A percentile compares a stretch with the other conserved stretches of the same genome.
Conservation (phyloP, 2,888 invertebrate species). For the Pristionchus entomophagus region DNA sequence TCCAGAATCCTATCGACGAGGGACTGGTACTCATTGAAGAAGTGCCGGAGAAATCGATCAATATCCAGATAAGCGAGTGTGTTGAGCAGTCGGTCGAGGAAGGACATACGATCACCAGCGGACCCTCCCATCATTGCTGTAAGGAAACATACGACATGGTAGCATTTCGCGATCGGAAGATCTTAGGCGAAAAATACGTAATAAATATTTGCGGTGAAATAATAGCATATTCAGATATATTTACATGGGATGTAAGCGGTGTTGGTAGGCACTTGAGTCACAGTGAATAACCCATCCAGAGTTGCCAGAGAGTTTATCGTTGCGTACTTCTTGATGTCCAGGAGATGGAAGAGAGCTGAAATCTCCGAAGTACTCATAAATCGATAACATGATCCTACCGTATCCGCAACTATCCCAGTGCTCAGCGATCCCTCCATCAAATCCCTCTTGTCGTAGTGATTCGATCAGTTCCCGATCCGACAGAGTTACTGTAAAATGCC, state of each 20-base stretch:
- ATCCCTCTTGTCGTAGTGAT: not conserved
- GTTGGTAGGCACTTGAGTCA: not conserved
- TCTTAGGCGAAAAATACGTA: not conserved
- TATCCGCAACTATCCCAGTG: slow-evolving; percentile 22
- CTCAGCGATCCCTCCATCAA: not conserved
- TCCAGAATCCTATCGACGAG: not conserved
- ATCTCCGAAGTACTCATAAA: no score
- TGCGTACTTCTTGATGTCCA: slow-evolving; percentile 28
- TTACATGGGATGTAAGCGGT: slow-evolving; percentile 19
- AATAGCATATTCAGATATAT: no score
- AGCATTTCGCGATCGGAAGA: not conserved
- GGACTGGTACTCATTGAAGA: not conserved
- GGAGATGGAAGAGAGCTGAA: slow-evolving; percentile 6
- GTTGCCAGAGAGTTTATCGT: not conserved
- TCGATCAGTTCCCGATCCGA: slow-evolving; percentile 6
- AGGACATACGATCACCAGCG: slow-evolving; percentile 16
- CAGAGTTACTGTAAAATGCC: not conserved
- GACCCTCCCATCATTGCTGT: slow-evolving; percentile 40
- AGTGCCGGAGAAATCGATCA: not conserved
- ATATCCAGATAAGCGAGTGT: not conserved
- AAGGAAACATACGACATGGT: not conserved
- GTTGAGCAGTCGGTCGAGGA: slow-evolving; percentile 20
- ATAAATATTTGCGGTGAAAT: no score
- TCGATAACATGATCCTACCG: not conserved
- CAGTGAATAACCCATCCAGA: not conserved